These are phyloP conservation scores for Exocentrus adspersus DNA, from an alignment of 2,888 invertebrate genomes.

Conservation along the genomic window DNA sequence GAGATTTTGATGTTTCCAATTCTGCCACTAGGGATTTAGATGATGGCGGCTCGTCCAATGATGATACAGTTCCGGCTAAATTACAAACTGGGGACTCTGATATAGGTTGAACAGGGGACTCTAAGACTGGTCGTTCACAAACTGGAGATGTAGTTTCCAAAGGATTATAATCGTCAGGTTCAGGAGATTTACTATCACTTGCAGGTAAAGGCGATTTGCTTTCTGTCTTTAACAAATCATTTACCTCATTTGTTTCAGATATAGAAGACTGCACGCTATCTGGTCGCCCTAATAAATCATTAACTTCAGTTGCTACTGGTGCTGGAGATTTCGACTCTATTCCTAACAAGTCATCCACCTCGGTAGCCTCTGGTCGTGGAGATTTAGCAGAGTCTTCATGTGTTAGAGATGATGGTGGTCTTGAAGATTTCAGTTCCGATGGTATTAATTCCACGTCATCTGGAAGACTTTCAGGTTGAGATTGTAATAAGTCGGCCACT, in stretches of 20 bases:
- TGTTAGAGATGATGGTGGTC: neutral
- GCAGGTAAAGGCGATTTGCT: slow-evolving; percentile 3
- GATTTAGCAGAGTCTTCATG: slow-evolving; percentile 11
- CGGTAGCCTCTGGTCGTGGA: neutral
- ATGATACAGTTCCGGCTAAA: slow-evolving; percentile 24
- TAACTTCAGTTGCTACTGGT: slow-evolving; percentile 12
- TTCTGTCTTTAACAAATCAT: slow-evolving; percentile 7
- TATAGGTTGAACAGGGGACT: slow-evolving; percentile 30
- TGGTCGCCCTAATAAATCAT: slow-evolving; percentile 12
- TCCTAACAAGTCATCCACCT: neutral
- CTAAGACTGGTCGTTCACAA: slow-evolving; percentile 11
- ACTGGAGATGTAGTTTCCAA: slow-evolving; percentile 21
- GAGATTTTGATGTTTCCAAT: neutral
- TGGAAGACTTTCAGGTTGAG: slow-evolving; percentile 23
- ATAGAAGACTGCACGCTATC: slow-evolving; percentile 9
- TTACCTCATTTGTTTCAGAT: slow-evolving; percentile 3
- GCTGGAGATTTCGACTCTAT: neutral
- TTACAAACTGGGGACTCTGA: slow-evolving; percentile 30
- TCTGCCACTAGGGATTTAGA: slow-evolving; percentile 25
- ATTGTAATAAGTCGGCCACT: slow-evolving; percentile 17
- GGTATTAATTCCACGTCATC: slow-evolving; percentile 30
- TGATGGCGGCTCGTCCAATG: slow-evolving; percentile 26
- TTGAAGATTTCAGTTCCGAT: neutral
- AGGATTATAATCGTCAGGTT: slow-evolving; percentile 19
- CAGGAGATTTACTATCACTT: slow-evolving; percentile 23